These are phyloP conservation scores for Hystrix cristata DNA, from an alignment of 2,113 vertebrate species.

Conservation along the genomic window DNA sequence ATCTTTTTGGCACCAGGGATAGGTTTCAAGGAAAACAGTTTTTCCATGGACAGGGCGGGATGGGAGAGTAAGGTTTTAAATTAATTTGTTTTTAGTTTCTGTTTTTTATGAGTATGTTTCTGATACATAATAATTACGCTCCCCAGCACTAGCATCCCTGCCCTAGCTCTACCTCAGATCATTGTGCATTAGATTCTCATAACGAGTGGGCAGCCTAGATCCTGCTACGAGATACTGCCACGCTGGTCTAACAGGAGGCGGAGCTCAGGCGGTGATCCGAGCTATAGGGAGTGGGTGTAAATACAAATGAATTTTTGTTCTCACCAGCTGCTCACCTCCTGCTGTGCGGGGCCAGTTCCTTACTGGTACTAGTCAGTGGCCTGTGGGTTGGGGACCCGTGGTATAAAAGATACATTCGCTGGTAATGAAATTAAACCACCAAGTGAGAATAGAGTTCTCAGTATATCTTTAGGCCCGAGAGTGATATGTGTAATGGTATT, in stretches of 20 bases:
- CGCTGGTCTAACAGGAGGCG: neutral
- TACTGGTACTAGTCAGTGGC: neutral
- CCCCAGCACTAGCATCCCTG: neutral
- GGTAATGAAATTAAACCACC: conserved; percentile 1
- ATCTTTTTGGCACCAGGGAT: neutral
- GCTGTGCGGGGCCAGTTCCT: neutral
- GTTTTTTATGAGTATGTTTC: neutral
- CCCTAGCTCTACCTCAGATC: neutral
- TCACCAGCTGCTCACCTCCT: neutral
- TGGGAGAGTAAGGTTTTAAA: neutral
- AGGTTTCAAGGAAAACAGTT: neutral
- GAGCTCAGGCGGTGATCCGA: neutral
- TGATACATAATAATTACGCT: neutral
- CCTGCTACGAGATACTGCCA: neutral
- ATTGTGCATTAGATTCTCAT: neutral
- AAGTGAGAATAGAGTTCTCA: conserved; percentile 39
- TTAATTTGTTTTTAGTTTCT: neutral
- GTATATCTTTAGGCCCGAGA: neutral
- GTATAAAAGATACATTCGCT: conserved; percentile 1
- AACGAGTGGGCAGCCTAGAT: neutral
- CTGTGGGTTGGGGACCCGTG: neutral
- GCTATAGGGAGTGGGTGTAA: too few species aligned
- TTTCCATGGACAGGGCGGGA: neutral
- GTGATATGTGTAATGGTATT: neutral
- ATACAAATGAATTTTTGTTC: neutral